These are phyloP conservation scores for Euspilapteryx auroguttella DNA, from an alignment of 2,888 invertebrate genomes.

Conservation along the genomic window DNA sequence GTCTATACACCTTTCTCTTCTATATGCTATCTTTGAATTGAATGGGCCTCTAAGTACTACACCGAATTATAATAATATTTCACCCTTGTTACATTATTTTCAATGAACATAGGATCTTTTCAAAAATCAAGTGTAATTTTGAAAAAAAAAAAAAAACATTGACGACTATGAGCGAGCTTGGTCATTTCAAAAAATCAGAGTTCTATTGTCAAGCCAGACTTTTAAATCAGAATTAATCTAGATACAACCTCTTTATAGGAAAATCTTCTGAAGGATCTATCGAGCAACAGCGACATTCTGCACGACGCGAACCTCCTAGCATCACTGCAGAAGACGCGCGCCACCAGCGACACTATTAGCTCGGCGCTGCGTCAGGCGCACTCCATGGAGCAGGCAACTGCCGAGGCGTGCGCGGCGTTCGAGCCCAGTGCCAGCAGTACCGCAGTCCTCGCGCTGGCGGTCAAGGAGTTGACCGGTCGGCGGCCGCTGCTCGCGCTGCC, in stretches of 20 bases:
- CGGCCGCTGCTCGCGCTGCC: conserved; percentile 51
- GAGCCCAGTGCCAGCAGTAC: conserved; percentile 19
- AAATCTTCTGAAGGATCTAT: conserved; percentile 35
- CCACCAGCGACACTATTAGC: conserved; percentile 44
- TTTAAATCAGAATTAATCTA: too few species aligned
- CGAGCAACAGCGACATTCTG: conserved; percentile 36
- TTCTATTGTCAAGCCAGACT: too few species aligned
- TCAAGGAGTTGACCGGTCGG: conserved; percentile 21
- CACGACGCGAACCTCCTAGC: conserved; percentile 45
- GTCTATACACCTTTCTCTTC: too few species aligned
- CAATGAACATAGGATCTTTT: too few species aligned
- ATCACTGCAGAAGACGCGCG: conserved; percentile 52
- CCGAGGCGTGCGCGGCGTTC: conserved; percentile 15
- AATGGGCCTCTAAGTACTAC: too few species aligned
- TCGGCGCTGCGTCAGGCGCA: conserved; percentile 44
- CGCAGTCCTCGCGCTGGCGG: conserved; percentile 38
- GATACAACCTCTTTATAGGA: conserved; percentile 31
- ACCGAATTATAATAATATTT: too few species aligned
- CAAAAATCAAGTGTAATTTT: too few species aligned
- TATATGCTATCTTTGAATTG: too few species aligned
- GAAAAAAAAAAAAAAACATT: too few species aligned
- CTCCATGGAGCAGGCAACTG: conserved; percentile 25
- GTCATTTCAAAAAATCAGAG: too few species aligned
- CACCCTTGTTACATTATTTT: too few species aligned
- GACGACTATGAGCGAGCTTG: too few species aligned